phyloP scores from a whole-genome alignment of 35 echinoderm and acorn worm species.

The Stichopus chloronotus region DNA sequence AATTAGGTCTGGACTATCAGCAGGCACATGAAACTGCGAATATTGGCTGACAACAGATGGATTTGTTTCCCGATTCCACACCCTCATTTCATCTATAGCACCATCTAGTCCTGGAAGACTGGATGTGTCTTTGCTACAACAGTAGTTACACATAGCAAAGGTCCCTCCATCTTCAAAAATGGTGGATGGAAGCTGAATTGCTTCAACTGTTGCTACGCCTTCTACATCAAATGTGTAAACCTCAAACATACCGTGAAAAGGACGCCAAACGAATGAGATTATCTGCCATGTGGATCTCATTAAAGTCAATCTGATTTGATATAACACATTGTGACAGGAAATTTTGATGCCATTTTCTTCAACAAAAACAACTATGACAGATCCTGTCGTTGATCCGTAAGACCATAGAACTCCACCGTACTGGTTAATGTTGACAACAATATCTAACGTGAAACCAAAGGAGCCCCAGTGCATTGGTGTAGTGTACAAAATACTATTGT shows the following conservation, averaged over 20 bases:
- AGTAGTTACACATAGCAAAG: constrained; percentile 43
- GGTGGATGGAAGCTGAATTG: constrained; percentile 30
- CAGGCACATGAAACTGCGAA: constrained; percentile 62
- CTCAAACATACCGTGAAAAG: constrained; percentile 70
- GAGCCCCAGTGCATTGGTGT: constrained; percentile 50
- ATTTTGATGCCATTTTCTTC: constrained; percentile 48
- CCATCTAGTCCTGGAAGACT: constrained; percentile 52
- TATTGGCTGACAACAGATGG: constrained; percentile 71
- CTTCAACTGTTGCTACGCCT: constrained; percentile 68
- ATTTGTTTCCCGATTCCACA: constrained; percentile 81
- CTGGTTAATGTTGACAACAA: constrained; percentile 42
- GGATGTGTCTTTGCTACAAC: constrained; percentile 55
- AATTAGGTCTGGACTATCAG: constrained; percentile 64
- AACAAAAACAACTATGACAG: constrained; percentile 60
- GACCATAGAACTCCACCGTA: constrained; percentile 75
- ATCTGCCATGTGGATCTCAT: constrained; percentile 62
- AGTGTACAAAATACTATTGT: constrained; percentile 64
- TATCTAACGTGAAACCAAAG: constrained; percentile 72
- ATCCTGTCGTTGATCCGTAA: constrained; percentile 47
- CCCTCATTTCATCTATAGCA: constrained; percentile 75
- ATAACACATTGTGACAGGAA: constrained; percentile 1
- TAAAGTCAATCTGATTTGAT: constrained; percentile 52
- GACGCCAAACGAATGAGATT: constrained; percentile 80
- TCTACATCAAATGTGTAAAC: constrained; percentile 77
- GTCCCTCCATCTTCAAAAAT: constrained; percentile 62